Base-by-base conservation (phyloP, 92 coral and sea anemone genomes). In the Epizoanthus ramosus region DNA sequence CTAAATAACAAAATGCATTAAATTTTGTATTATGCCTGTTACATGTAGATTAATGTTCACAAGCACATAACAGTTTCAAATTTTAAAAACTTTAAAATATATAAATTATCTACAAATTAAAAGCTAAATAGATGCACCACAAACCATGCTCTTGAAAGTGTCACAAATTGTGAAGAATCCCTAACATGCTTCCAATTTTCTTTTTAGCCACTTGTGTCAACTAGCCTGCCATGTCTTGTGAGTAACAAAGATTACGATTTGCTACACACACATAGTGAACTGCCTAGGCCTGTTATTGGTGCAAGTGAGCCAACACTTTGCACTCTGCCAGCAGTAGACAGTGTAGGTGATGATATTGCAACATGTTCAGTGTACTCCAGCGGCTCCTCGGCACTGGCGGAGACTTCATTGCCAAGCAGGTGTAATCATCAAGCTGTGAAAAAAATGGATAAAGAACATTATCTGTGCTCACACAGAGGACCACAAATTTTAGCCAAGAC, bases 401-500 rank as follows among this genome's bases (percentile, higher is more conserved):
- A 41, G 71, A 56, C 71, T 76, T 68, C 22, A 18, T 16, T 74
- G 37, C 67, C 53, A 31, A 41, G 12, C 3, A n/a, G 28, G 13
- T 77, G 13, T 23, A 9, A 31, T 59, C 54, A 13, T 13, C 47
- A 28, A 35, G 68, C 16, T 6, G 33, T 39, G 12, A 33, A 57
- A 3, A 37, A 39, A 57, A 77, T 81, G 75, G 92, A 89, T 53
- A 80, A 85, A 68, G 63, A 60, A 12, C 79, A 83, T 13, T 89
- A 85, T 50, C 84, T 89, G 37, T 89, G 92, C 52, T 68, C 79
- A 4, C 92, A 85, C 39, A 88, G 79, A 73, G 92, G 89, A 58
- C 92, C 92, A 60, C 79, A 64, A 41, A 84, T 85, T 39, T 57
- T 77, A 14, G 71, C 82, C 33, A 77, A 61, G 37, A 18, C 59